A percentile compares a stretch with the other conserved stretches of the same genome.
Conservation (phyloP, 53 echinoderm and acorn worm genomes). For the Hippasteria phrygiana region DNA sequence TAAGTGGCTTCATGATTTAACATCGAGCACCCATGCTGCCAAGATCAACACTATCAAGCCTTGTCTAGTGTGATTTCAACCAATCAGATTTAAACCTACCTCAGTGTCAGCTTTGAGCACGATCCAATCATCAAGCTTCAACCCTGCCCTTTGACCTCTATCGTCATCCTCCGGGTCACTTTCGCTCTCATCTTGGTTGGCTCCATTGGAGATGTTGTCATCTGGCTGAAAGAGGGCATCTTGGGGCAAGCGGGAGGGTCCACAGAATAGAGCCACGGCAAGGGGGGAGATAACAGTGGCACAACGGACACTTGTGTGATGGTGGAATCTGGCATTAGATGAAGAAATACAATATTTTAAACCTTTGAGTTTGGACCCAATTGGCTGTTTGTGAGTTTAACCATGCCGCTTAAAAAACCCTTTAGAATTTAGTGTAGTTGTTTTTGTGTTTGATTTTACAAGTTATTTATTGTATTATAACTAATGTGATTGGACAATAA, state of each 20-base stretch:
- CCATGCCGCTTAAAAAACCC: too few relatives aligned
- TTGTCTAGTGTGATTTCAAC: neutral
- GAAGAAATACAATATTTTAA: neutral
- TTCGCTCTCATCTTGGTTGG: constrained; percentile 62
- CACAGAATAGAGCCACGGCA: constrained; percentile 89
- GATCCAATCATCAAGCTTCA: constrained; percentile 94
- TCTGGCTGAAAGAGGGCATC: constrained; percentile 89
- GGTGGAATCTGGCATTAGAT: constrained; percentile 58
- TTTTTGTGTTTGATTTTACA: too few relatives aligned
- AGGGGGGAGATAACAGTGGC: constrained; percentile 87
- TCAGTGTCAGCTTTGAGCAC: constrained; percentile 85
- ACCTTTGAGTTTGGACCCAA: too few relatives aligned
- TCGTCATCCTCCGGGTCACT: constrained; percentile 88
- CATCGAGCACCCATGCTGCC: too few relatives aligned
- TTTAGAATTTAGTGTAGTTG: too few relatives aligned
- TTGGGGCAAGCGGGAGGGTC: constrained; percentile 90
- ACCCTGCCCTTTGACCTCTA: constrained; percentile 66
- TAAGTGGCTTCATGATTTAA: too few relatives aligned
- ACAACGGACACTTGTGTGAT: constrained; percentile 83
- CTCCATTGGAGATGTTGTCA: constrained; percentile 42
- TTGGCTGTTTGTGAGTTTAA: too few relatives aligned
- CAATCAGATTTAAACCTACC: constrained; percentile 26
- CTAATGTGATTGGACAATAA: too few relatives aligned
- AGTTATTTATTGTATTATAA: too few relatives aligned
- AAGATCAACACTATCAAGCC: neutral